These are phyloP conservation scores for Pollenia amentaria DNA, from an alignment of 2,888 invertebrate genomes.

Conservation along the genomic window DNA sequence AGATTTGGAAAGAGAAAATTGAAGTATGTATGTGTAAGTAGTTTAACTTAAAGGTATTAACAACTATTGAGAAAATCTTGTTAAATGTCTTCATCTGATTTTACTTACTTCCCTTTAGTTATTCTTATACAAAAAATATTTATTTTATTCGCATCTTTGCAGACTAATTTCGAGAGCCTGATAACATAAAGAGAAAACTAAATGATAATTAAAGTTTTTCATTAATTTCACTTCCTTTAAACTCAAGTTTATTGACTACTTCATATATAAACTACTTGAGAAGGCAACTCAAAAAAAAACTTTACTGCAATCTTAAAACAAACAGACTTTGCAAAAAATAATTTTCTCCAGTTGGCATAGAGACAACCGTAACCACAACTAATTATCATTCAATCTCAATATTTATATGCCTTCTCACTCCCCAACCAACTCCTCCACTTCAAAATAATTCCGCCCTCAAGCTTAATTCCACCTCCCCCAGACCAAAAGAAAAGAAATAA, in stretches of 20 bases:
- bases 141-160: neutral
- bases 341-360: constrained; percentile 4
- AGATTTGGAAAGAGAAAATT: too few relatives aligned
- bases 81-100: neutral
- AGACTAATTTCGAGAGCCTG: neutral
- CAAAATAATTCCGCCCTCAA: neutral
- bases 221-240: constrained; percentile 16
- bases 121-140: neutral
- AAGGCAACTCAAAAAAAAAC: neutral
- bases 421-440: neutral
- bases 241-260: neutral
- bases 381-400: constrained; percentile 55
- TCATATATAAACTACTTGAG: neutral
- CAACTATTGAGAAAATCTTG: too few relatives aligned
- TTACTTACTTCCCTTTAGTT: neutral
- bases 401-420: neutral
- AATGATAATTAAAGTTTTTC: constrained; percentile 12
- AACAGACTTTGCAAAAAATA: constrained; percentile 1
- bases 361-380: constrained; percentile 50
- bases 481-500: neutral
- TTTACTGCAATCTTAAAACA: constrained; percentile 25
- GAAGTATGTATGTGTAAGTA: too few relatives aligned
- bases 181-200: neutral
- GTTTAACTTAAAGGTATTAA: too few relatives aligned
- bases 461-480: neutral